phyloP scores from a whole-genome alignment of 2,797 vertebrate genomes.

The Poeciliopsis infans region DNA sequence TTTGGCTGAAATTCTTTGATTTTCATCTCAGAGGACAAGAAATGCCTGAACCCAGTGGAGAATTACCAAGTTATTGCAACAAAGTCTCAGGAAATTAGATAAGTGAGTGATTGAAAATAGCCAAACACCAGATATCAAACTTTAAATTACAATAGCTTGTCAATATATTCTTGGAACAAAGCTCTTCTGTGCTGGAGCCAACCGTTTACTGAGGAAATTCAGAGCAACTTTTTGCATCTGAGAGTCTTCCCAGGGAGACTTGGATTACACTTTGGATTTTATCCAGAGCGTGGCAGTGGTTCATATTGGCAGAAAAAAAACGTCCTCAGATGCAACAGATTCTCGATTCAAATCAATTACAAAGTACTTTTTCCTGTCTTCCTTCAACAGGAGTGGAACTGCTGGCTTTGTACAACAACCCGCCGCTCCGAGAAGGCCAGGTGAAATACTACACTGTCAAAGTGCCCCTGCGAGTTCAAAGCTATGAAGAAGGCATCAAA shows the following conservation, averaged over 20 bases:
- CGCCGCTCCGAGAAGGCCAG: conserved; percentile 79
- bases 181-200: conserved; percentile 14
- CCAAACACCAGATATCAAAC: not conserved
- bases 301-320: conserved; percentile 28
- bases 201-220: conserved; percentile 23
- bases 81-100: conserved; percentile 16
- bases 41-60: conserved; percentile 26
- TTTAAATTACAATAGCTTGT: not conserved
- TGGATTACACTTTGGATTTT: conserved; percentile 40
- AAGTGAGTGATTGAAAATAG: conserved; percentile 6
- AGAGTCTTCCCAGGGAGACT: conserved; percentile 28
- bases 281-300: conserved; percentile 33
- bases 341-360: not conserved
- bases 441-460: conserved; percentile 92
- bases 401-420: conserved; percentile 92
- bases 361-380: conserved; percentile 3
- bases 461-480: conserved; percentile 90
- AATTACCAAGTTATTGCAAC: not conserved
- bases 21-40: conserved; percentile 32
- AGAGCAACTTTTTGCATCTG: conserved; percentile 31
- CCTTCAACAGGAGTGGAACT: conserved; percentile 83
- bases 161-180: not conserved
- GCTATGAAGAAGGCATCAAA: conserved; percentile 84
- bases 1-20: conserved; percentile 31
- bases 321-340: conserved; percentile 27